phyloP scores from a whole-genome alignment of 2,113 vertebrate genomes.

The Hemiprocne comata region DNA sequence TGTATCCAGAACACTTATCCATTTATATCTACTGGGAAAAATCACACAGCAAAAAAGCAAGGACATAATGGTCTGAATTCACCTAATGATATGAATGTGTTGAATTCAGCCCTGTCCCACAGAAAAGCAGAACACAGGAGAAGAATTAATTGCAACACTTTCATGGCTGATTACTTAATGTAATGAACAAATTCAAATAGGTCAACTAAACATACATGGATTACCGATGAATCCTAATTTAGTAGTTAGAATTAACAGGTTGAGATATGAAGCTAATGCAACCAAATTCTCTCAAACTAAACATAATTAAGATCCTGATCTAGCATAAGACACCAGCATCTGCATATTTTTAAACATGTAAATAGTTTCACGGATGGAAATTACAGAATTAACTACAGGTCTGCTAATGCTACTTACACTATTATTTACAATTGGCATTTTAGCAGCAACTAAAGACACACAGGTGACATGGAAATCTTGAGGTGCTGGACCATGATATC shows the following conservation, averaged over 20 bases:
- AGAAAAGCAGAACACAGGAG: background rate
- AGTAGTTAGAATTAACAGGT: slow-evolving; percentile 14
- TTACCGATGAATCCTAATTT: slow-evolving; percentile 26
- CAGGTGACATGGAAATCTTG: background rate
- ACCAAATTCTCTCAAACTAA: slow-evolving; percentile 26
- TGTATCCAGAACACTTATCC: background rate
- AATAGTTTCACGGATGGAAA: background rate
- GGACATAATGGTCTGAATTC: background rate
- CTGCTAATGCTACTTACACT: background rate
- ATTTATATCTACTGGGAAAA: background rate
- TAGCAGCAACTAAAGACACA: background rate
- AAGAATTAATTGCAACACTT: background rate
- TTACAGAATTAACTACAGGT: background rate
- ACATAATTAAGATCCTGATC: slow-evolving; percentile 42
- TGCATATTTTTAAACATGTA: background rate
- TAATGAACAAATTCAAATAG: slow-evolving; percentile 12
- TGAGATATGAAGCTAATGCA: slow-evolving; percentile 4
- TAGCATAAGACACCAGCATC: slow-evolving; percentile 33
- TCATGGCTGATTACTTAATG: background rate
- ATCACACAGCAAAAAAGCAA: background rate
- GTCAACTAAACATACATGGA: background rate
- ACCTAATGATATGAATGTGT: background rate
- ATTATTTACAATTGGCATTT: background rate
- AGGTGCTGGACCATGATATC: background rate
- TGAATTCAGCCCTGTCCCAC: background rate